Evolutionary conservation across 2,797 vertebrate genomes (phyloP).

Genomic region (Sebastiscus tertius): DNA sequence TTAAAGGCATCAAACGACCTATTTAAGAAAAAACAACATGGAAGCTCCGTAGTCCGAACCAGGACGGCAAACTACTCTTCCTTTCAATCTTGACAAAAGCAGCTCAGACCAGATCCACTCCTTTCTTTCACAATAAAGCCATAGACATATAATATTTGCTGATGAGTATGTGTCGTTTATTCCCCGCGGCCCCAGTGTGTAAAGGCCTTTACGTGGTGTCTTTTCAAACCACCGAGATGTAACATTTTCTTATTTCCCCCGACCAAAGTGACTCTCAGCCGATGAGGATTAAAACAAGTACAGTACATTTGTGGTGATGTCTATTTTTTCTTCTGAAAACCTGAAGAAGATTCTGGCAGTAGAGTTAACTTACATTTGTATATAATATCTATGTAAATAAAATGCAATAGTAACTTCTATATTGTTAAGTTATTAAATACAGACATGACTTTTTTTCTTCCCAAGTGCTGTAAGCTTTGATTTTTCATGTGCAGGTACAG

Average conservation of each 20-base stretch:
- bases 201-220: not conserved
- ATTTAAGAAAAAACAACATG: no score
- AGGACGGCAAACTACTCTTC: not conserved
- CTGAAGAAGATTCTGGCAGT: constrained; percentile 21
- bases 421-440: not conserved
- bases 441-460: not conserved
- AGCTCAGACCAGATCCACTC: not conserved
- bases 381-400: not conserved
- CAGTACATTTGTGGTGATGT: not conserved
- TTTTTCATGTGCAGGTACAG: not conserved
- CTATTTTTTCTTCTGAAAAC: not conserved
- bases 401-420: not conserved
- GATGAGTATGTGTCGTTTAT: not conserved
- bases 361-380: not conserved
- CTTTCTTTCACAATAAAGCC: not conserved
- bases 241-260: not conserved
- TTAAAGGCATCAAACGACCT: no score
- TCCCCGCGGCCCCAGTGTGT: not conserved
- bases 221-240: not conserved
- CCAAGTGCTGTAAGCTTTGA: not conserved
- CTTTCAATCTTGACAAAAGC: not conserved
- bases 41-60: no score
- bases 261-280: not conserved
- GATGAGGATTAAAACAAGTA: not conserved
- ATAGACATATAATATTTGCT: not conserved